A percentile compares a stretch with the other conserved stretches of the same genome.
Evolutionary conservation across 2,797 vertebrate species (phyloP).

Genomic region (Garrulus glandarius): DNA sequence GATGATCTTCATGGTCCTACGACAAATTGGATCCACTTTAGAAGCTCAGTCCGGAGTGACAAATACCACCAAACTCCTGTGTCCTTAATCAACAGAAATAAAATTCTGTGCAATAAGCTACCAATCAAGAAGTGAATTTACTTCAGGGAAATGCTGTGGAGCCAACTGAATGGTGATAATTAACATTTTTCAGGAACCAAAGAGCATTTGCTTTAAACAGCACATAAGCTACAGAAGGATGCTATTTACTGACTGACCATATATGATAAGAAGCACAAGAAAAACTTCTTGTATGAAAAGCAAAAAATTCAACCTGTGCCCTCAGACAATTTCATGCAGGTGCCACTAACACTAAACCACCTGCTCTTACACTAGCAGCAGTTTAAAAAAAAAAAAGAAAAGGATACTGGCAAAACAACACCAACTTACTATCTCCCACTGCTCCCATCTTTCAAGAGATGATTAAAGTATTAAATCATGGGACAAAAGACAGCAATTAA

Average conservation of each 20-base stretch:
- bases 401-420: background rate
- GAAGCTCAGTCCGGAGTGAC: background rate
- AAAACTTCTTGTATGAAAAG: background rate
- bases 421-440: background rate
- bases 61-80: background rate
- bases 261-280: background rate
- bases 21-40: background rate
- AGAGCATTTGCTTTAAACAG: background rate
- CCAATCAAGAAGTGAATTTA: background rate
- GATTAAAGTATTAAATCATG: background rate
- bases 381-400: background rate
- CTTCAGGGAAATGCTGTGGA: background rate
- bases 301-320: background rate
- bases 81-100: background rate
- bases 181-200: background rate
- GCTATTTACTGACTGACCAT: background rate
- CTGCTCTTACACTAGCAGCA: background rate
- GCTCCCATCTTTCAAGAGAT: background rate
- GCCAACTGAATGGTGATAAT: background rate
- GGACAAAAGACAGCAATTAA: background rate
- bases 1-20: background rate
- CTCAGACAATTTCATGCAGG: background rate
- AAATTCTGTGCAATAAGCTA: background rate
- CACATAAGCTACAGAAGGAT: background rate
- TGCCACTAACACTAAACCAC: background rate